Evolutionary conservation across 1,140 invertebrate genomes (phyloP).

Genomic region (Pemphigus obesinymphae): DNA sequence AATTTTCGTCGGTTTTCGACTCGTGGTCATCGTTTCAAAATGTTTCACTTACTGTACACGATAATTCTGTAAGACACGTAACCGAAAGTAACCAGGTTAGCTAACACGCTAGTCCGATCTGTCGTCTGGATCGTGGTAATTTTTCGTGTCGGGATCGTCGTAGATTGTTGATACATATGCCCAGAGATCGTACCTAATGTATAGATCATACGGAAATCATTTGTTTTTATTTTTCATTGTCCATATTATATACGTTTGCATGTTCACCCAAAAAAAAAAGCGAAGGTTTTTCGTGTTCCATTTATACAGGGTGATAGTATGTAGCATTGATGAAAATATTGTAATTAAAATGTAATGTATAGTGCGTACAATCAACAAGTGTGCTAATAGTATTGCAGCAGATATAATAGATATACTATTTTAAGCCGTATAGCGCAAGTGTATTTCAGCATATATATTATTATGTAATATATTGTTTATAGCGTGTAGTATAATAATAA

Average conservation of each 20-base stretch:
- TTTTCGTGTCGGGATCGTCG: not conserved
- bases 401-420: not conserved
- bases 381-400: not conserved
- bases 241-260: too few relatives aligned
- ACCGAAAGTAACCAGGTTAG: conserved; percentile 27
- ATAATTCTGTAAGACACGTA: conserved; percentile 13
- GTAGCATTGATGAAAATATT: not conserved
- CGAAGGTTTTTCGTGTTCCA: not conserved
- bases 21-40: too few relatives aligned
- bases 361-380: not conserved
- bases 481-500: too few relatives aligned
- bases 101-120: conserved; percentile 9
- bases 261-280: not conserved
- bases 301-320: not conserved
- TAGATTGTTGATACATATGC: conserved; percentile 10
- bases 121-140: not conserved
- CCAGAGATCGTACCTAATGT: conserved; percentile 37
- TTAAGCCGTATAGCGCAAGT: not conserved
- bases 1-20: too few relatives aligned
- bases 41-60: conserved; percentile 29
- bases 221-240: not conserved
- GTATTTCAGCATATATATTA: too few relatives aligned
- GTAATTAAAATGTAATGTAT: not conserved
- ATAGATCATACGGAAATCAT: not conserved
- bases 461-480: too few relatives aligned